Evolutionary conservation across 2,888 invertebrate species (phyloP), one percentile per base, ranked within the genome.

Genomic region (Eutolmus rufibarbis): DNA sequence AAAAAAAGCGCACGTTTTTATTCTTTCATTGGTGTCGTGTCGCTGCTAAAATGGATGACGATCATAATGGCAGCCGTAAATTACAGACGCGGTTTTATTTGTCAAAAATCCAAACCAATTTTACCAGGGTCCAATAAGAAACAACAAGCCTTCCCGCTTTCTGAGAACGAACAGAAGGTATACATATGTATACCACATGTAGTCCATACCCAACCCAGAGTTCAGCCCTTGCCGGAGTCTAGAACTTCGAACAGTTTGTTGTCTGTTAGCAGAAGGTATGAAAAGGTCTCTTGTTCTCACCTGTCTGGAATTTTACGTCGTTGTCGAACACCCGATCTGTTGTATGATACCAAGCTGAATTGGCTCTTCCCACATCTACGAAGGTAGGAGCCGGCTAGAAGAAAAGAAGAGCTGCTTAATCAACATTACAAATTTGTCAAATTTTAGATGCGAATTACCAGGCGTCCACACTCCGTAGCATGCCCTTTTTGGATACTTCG

Each of bases 21-120:
- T 66, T 66, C 5, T 76, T 1, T 76, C 5, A 9, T 34, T 46
- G 43, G 40, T 74, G 14, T 16, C 74, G 76, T 28, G 28, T 76
- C 40, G 37, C 34, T 19, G 31, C n/a, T 78, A 19, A 43, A 46
- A 31, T 74, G 16, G 34, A 16, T 82, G 82, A 23, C 8, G 51
- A 31, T 56, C 31, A 57, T 82, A 34, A 56, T 82, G 78, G 86
- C 87, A 87, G 88, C 91, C 91, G 91, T 91, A 92, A 92, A 91
- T 92, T 91, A 91, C 89, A 91, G 91, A 91, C 91, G 91, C 91
- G 91, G 90, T 92, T 92, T 92, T 92, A 90, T 92, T 92, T 92
- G 92, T 92, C 92, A 92, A 92, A 92, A 92, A 91, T 92, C 92
- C 90, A 92, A 92, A 92, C 92, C 92, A 91, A 92, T 92, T 92